Evolutionary conservation across 1,140 invertebrate genomes (phyloP), one percentile per base, ranked within the genome.

Genomic region (Grapholita molesta): DNA sequence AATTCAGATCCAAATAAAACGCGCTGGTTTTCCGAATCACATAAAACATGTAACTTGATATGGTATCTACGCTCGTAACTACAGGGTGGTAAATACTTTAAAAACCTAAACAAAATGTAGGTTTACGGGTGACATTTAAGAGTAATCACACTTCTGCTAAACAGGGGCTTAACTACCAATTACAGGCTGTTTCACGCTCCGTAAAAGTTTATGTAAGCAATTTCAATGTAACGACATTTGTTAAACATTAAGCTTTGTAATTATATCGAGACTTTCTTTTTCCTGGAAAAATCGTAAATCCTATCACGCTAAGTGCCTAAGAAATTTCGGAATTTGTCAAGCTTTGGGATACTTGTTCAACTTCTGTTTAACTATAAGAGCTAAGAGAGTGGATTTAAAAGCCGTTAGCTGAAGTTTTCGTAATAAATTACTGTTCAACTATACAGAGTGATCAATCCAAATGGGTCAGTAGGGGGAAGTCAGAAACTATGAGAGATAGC

Each of bases 131-230:
- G 23, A 61, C 24, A 28, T 61, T 61, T 61, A 61, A 25, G 12
- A 30, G 55, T 61, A 32, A 61, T 61, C 55, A 61, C 7, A 30
- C n/a, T 61, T 57, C 18, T 8, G 15, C 53, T 57, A 61, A 61
- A 61, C 25, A 61, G 24, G 11, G 23, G 55, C 25, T 61, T 61
- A 15, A 18, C 42, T 48, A 48, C 42, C 42, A 48, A 25, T 61
- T 61, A 32, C 55, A 61, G 15, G 55, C n/a, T 61, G 15, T 61
- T 61, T 61, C 25, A 61, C 55, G 55, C 25, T 15, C 25, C 24
- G 55, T 61, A 61, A 61, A 55, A 61, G 55, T 30, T 61, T 61
- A 61, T 28, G 30, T 1, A 15, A 61, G 25, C 8, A 61, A 61
- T 32, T 57, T 61, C 55, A 15, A 55, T 28, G 12, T 61, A 61